Evolutionary conservation across 2,797 vertebrate species (phyloP).

Genomic region (Molossus alvarezi): DNA sequence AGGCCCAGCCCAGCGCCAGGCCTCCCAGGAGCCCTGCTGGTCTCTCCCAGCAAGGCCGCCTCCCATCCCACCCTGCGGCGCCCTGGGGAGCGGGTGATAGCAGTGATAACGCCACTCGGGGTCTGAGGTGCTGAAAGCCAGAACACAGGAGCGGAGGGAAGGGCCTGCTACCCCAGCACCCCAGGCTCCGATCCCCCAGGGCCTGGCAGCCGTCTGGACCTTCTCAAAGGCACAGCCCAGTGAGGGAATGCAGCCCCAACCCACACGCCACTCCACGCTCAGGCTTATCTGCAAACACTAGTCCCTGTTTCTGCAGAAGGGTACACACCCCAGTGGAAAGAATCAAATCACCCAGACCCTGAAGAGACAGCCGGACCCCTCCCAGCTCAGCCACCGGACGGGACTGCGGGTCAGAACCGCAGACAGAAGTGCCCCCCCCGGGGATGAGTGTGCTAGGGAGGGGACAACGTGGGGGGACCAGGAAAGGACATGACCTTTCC

Average conservation of each 20-base stretch:
- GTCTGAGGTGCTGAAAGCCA: rapidly evolving
- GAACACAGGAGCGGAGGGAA: rapidly evolving
- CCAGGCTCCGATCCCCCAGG: rapidly evolving
- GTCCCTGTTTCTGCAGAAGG: neutral
- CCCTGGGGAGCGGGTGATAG: rapidly evolving
- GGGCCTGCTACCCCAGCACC: rapidly evolving
- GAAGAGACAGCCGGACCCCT: neutral
- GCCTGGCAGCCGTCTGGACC: neutral
- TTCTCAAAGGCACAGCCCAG: neutral
- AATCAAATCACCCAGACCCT: neutral
- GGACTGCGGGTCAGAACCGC: neutral
- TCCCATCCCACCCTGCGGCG: neutral
- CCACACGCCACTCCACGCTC: neutral
- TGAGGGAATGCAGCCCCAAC: rapidly evolving
- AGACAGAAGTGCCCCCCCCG: neutral
- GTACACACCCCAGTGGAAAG: neutral
- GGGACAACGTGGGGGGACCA: rapidly evolving
- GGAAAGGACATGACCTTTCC: neutral
- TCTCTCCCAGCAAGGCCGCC: neutral
- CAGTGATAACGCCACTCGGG: rapidly evolving
- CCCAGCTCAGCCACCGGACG: neutral
- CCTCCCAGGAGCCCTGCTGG: neutral
- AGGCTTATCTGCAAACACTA: neutral
- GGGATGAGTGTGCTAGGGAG: neutral
- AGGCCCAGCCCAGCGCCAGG: rapidly evolving